Percentiles rank a stretch among this genome's conserved stretches.
Evolutionary conservation across 2,113 vertebrate species (phyloP).

Genomic region (Nymphicus hollandicus): DNA sequence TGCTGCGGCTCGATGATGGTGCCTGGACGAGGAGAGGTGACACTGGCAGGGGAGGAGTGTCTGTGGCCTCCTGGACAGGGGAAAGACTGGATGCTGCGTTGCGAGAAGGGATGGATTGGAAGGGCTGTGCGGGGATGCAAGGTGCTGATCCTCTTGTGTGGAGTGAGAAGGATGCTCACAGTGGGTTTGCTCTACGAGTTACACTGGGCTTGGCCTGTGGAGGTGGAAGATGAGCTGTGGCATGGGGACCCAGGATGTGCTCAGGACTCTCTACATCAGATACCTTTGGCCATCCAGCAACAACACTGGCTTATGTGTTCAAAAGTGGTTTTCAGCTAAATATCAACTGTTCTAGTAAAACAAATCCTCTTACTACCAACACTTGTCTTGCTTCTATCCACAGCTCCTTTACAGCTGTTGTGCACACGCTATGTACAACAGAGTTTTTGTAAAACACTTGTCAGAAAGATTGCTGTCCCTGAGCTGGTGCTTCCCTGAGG

Average conservation of each 20-base stretch:
- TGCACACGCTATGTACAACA: neutral
- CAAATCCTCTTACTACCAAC: neutral
- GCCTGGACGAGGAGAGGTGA: neutral
- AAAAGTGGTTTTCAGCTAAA: neutral
- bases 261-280: neutral
- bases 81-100: neutral
- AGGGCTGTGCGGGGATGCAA: neutral
- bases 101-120: neutral
- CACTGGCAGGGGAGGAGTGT: neutral
- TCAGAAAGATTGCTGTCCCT: neutral
- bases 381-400: neutral
- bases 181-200: neutral
- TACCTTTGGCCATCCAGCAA: neutral
- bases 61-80: neutral
- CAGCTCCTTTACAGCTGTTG: neutral
- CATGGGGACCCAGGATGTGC: neutral
- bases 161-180: neutral
- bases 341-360: neutral
- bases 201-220: accelerated
- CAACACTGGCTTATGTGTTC: neutral
- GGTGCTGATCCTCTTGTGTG: accelerated
- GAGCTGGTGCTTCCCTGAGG: neutral
- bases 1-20: neutral
- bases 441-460: neutral
- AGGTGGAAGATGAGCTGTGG: neutral